Evolutionary conservation across 37 sponge, comb jelly and placozoan species (phyloP), one percentile per base, ranked within the genome.

Genomic region (Bolinopsis microptera): DNA sequence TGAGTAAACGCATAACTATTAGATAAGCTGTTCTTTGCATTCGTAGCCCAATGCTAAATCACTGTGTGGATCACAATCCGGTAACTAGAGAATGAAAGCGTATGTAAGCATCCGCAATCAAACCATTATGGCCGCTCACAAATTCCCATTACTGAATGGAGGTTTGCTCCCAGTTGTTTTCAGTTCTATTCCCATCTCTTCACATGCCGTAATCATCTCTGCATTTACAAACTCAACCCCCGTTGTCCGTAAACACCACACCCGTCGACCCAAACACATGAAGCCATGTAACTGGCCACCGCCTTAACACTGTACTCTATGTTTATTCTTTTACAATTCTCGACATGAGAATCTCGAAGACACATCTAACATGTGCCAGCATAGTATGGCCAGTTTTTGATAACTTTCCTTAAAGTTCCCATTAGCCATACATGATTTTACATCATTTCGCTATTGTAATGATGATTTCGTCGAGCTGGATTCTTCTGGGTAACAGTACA

Each of bases 91-190:
- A 35, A 24, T 32, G 32, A 2, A 35, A 22, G 13, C 35, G 3
- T 21, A 9, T 23, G 23, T 36, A 32, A 3, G 38, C 23, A 3
- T 80, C 38, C 3, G 5, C 38, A 5, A 80, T 32, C 3, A 80
- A 3, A 28, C 83, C 38, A 35, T 80, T 80, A 27, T 80, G n/a
- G 83, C 23, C 83, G 3, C 36, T 80, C 83, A 80, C 83, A 80
- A 1, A 80, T 31, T 8, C n/a, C 83, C 83, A 34, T 80, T 80
- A 8, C 38, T 24, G 38, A 32, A 80, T 3, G 83, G 83, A 31
- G 38, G 22, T 5, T 80, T 1, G 22, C 38, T 38, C 9, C 38
- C 38, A 35, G 83, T 80, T 22, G 83, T 36, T 23, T 80, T 34
- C 16, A 80, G 8, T 34, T 9, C 33, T 32, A 80, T 80, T 80